Base-by-base conservation (phyloP, 2,888 invertebrate genomes). In the Didymodactylos carnosus region DNA sequence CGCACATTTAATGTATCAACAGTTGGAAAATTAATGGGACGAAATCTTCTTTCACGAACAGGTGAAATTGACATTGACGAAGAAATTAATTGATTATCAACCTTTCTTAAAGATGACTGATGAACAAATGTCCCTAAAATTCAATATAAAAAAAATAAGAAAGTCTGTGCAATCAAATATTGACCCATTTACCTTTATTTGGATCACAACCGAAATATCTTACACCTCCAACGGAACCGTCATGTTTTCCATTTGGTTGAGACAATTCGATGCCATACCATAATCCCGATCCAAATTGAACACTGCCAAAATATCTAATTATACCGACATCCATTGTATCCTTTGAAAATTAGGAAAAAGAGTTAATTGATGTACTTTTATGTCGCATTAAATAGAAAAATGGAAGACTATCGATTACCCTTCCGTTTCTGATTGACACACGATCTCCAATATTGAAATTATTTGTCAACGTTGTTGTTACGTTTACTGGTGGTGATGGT, bases 241-340 rank as follows among this genome's bases (percentile, higher is more conserved):
- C 84, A 79, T 86, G 84, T 78, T 85, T 85, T 13, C 86, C 86
- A 23, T 82, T 80, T 4, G 83, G 80, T 62, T 84, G 83, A 76
- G 85, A 85, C 40, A 86, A 79, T 76, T 86, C 85, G 69, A 86
- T 82, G 29, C 86, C 86, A 23, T 84, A 85, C 86, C 86, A 86
- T 25, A 86, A 79, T n/a, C 85, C 86, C 46, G 80, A 77, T 8
- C 85, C 83, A 80, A 85, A 86, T 77, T 84, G 83, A 73, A 84
- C 82, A 27, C 83, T 82, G 49, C 85, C 85, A 79, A 84, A 84
- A 78, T 82, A 85, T 40, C 83, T 77, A 51, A 83, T 77, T 39
- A 79, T 79, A 6, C 83, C 83, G n/a, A n/a, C n/a, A n/a, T n/a
- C n/a, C n/a, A n/a, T n/a, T n/a, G n/a, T n/a, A n/a, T n/a, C n/a